phyloP scores from a whole-genome alignment of 2,888 invertebrate species.

The Cataglyphis cursor region DNA sequence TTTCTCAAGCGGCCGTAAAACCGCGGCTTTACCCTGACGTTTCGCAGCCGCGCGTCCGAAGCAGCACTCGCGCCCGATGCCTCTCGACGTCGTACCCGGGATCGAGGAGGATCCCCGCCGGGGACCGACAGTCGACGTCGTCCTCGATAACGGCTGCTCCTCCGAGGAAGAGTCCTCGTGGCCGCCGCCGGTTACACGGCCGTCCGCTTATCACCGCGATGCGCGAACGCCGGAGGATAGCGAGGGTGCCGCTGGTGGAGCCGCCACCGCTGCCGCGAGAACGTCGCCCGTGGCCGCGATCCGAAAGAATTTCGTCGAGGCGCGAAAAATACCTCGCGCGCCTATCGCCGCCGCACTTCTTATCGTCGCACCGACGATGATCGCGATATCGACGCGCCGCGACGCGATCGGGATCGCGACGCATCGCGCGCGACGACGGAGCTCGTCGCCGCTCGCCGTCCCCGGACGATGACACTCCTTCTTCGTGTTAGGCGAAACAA shows the following conservation, averaged over 20 bases:
- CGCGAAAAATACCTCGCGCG: slow-evolving; percentile 20
- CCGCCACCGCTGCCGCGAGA: neutral
- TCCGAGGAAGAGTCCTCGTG: slow-evolving; percentile 27
- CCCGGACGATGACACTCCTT: slow-evolving; percentile 28
- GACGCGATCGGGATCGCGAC: slow-evolving; percentile 30
- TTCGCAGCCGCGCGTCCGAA: slow-evolving; percentile 16
- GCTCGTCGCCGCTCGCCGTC: slow-evolving; percentile 6
- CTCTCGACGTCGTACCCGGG: neutral
- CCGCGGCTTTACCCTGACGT: too few species aligned
- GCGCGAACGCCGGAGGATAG: slow-evolving; percentile 3
- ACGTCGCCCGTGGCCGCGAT: neutral
- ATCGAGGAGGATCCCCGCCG: slow-evolving; percentile 20
- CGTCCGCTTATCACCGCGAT: slow-evolving; percentile 42
- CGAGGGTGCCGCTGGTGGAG: neutral
- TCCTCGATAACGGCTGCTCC: slow-evolving; percentile 35
- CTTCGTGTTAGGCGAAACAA: neutral
- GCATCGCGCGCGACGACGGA: slow-evolving; percentile 49
- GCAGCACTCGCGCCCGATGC: slow-evolving; percentile 30
- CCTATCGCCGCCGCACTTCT: neutral
- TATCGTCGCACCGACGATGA: slow-evolving; percentile 13
- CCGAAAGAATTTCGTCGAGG: slow-evolving; percentile 16
- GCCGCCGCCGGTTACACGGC: neutral
- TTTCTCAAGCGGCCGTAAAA: neutral
- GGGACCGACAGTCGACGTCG: slow-evolving; percentile 29
- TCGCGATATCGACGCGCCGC: slow-evolving; percentile 41